Evolutionary conservation across 2,888 invertebrate genomes (phyloP).

Genomic region (Cantharis nigra): DNA sequence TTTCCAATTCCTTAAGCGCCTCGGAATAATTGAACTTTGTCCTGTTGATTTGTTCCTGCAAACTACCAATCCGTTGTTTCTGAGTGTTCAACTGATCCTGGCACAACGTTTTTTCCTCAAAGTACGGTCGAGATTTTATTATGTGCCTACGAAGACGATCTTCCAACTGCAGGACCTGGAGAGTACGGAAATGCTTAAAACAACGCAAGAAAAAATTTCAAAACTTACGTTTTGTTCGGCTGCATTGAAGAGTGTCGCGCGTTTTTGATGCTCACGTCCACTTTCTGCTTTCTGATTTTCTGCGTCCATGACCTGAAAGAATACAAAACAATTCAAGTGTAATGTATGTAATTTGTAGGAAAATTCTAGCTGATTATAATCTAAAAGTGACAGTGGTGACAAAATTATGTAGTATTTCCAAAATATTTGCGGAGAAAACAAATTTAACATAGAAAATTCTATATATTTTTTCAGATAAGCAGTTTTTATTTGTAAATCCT

Average conservation of each 20-base stretch:
- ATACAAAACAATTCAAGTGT: background rate
- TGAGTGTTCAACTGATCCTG: slow-evolving; percentile 85
- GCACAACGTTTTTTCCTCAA: slow-evolving; percentile 86
- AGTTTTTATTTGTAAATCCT: background rate
- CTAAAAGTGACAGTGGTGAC: background rate
- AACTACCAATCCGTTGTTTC: slow-evolving; percentile 79
- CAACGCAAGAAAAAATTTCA: background rate
- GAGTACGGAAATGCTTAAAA: too few relatives aligned
- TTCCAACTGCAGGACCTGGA: slow-evolving; percentile 73
- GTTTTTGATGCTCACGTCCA: slow-evolving; percentile 83
- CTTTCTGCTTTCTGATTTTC: slow-evolving; percentile 88
- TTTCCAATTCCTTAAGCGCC: slow-evolving; percentile 82
- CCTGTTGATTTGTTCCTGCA: slow-evolving; percentile 78
- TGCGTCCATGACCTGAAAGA: slow-evolving; percentile 82
- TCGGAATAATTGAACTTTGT: slow-evolving; percentile 82
- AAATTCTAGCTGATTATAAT: background rate
- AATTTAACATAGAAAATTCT: background rate
- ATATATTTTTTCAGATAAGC: background rate
- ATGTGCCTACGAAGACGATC: slow-evolving; percentile 82
- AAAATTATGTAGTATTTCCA: too few relatives aligned
- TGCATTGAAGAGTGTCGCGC: slow-evolving; percentile 78
- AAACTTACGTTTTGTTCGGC: slow-evolving; percentile 73
- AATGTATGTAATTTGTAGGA: background rate
- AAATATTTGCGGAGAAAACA: background rate
- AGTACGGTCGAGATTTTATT: slow-evolving; percentile 85